A percentile compares a stretch with the other conserved stretches of the same genome.
phyloP scores from a whole-genome alignment of 2,888 invertebrate species.

The Hirtodrosophila cameraria region DNA sequence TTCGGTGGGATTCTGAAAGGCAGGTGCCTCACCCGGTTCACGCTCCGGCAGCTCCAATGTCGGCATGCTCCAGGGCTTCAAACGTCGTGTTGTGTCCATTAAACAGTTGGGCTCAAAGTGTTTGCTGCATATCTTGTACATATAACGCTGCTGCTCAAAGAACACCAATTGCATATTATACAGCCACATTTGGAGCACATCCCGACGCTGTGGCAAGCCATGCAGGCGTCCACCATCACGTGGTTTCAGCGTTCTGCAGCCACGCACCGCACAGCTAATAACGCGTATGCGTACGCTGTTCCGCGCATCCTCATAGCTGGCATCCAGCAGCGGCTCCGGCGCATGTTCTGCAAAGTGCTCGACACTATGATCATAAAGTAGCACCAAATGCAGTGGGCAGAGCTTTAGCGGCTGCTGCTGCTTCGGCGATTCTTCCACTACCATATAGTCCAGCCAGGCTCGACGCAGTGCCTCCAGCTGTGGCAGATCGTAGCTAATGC shows the following conservation, averaged over 20 bases:
- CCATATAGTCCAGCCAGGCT: constrained; percentile 49
- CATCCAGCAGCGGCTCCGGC: constrained; percentile 15
- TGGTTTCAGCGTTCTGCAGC: constrained; percentile 47
- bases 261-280: constrained; percentile 59
- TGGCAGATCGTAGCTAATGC: constrained; percentile 56
- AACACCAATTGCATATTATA: constrained; percentile 68
- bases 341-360: constrained; percentile 32
- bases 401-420: constrained; percentile 33
- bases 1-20: constrained; percentile 39
- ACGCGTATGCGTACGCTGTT: constrained; percentile 48
- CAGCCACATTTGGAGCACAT: constrained; percentile 69
- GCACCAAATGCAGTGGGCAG: constrained; percentile 67
- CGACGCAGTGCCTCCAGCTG: constrained; percentile 29
- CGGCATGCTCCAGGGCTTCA: constrained; percentile 77
- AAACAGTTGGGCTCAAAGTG: constrained; percentile 75
- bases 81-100: constrained; percentile 46
- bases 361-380: constrained; percentile 58
- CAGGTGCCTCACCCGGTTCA: constrained; percentile 1
- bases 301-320: constrained; percentile 45
- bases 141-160: constrained; percentile 62
- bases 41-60: constrained; percentile 63
- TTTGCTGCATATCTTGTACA: constrained; percentile 72
- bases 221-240: constrained; percentile 61
- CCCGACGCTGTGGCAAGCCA: constrained; percentile 58
- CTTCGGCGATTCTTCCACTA: constrained; percentile 13